These are phyloP conservation scores for Sarcophaga bullata DNA, from an alignment of 1,140 invertebrate genomes.

Conservation along the genomic window DNA sequence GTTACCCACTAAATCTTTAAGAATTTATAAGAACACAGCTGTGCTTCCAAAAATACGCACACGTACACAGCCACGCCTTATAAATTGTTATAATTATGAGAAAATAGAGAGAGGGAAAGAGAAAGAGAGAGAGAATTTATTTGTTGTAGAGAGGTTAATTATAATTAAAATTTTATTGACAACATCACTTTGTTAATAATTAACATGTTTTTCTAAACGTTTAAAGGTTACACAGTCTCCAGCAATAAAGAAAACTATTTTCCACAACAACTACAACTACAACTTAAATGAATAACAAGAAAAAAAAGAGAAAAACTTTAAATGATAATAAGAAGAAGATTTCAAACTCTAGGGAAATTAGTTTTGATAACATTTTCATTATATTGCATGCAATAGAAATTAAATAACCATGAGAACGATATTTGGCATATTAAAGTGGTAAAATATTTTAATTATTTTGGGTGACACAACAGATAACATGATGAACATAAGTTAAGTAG, in stretches of 20 bases:
- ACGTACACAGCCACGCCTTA: no score
- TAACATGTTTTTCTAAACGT: neutral
- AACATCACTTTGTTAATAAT: constrained; percentile 15
- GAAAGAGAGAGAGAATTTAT: no score
- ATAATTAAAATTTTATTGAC: constrained; percentile 17
- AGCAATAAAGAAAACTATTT: neutral
- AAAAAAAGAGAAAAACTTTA: neutral
- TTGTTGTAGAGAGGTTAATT: neutral
- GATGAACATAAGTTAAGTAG: no score
- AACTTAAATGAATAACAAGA: neutral
- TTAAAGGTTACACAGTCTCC: neutral
- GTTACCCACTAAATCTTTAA: no score
- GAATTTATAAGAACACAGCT: no score
- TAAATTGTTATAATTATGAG: no score
- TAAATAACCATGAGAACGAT: neutral
- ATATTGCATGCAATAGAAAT: neutral
- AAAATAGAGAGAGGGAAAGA: no score
- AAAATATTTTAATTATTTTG: no score
- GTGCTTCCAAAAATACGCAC: no score
- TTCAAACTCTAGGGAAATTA: constrained; percentile 18
- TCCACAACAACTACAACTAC: no score
- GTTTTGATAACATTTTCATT: neutral
- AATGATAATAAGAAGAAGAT: neutral
- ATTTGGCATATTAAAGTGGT: no score
- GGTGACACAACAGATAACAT: no score